Conservation (phyloP, 2,113 vertebrate genomes). For the Edolisoma coerulescens region DNA sequence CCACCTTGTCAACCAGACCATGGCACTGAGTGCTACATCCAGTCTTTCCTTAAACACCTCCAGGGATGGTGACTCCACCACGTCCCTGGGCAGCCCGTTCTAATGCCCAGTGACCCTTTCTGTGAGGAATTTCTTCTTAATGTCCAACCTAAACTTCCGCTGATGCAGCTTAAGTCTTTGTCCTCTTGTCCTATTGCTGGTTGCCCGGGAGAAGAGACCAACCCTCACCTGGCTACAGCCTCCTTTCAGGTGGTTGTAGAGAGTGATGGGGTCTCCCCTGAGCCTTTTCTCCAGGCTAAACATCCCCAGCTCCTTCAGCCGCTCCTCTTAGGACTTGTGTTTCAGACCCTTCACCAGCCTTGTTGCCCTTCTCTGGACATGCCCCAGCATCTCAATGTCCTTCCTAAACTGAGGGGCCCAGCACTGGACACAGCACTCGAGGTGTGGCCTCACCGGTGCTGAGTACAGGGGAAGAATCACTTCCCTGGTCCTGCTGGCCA, state of each 20-base stretch:
- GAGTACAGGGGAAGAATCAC: neutral
- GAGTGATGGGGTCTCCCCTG: neutral
- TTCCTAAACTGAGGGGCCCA: neutral
- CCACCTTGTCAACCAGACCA: neutral
- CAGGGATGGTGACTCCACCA: neutral
- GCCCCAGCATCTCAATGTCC: neutral
- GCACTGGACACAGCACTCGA: neutral
- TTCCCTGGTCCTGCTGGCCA: neutral
- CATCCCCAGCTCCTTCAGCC: neutral
- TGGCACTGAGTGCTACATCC: neutral
- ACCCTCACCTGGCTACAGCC: neutral
- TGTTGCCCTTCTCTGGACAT: neutral
- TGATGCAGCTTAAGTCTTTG: neutral
- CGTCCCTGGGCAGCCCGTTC: neutral
- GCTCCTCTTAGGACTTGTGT: neutral
- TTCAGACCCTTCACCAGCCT: neutral
- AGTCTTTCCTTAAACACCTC: neutral
- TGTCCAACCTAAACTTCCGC: too few species aligned
- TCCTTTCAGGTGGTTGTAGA: neutral
- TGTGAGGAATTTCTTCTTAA: neutral
- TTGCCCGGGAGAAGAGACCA: neutral
- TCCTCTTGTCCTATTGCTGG: neutral
- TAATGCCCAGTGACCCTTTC: neutral
- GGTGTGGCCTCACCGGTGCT: neutral
- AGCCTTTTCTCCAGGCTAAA: neutral